Percentiles rank a stretch among this genome's conserved stretches.
phyloP scores from a whole-genome alignment of 92 coral and sea anemone species.

The Montipora capitata region DNA sequence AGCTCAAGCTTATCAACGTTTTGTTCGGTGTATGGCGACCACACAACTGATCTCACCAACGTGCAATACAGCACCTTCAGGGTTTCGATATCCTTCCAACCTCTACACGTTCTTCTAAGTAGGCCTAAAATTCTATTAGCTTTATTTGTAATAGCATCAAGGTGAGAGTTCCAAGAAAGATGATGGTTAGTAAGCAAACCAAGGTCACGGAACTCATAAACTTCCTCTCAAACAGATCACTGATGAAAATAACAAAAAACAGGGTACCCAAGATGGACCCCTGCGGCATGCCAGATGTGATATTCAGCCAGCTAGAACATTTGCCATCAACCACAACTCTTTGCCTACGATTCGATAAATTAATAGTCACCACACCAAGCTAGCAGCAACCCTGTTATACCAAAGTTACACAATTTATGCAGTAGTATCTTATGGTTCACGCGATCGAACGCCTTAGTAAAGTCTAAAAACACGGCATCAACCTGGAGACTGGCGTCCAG shows the following conservation, averaged over 20 bases:
- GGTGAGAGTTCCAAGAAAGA: constrained; percentile 38
- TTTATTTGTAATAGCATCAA: constrained; percentile 33
- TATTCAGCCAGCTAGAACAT: constrained; percentile 39
- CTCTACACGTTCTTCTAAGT: constrained; percentile 29
- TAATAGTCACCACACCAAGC: constrained; percentile 36
- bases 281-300: constrained; percentile 60
- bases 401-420: constrained; percentile 36
- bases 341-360: not conserved
- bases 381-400: constrained; percentile 26
- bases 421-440: constrained; percentile 29
- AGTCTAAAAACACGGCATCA: constrained; percentile 27
- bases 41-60: constrained; percentile 23
- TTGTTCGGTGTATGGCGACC: not conserved
- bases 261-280: constrained; percentile 53
- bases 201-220: constrained; percentile 31
- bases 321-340: constrained; percentile 51
- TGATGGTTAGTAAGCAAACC: constrained; percentile 37
- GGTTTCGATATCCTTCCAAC: constrained; percentile 40
- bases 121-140: constrained; percentile 41
- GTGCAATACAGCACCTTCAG: constrained; percentile 46
- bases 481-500: constrained; percentile 24
- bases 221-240: constrained; percentile 51
- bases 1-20: constrained; percentile 18
- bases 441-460: constrained; percentile 51
- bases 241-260: constrained; percentile 50